Evolutionary conservation across 2,113 vertebrate genomes (phyloP), one percentile per base, ranked within the genome.

Genomic region (Lampris megalopsis): DNA sequence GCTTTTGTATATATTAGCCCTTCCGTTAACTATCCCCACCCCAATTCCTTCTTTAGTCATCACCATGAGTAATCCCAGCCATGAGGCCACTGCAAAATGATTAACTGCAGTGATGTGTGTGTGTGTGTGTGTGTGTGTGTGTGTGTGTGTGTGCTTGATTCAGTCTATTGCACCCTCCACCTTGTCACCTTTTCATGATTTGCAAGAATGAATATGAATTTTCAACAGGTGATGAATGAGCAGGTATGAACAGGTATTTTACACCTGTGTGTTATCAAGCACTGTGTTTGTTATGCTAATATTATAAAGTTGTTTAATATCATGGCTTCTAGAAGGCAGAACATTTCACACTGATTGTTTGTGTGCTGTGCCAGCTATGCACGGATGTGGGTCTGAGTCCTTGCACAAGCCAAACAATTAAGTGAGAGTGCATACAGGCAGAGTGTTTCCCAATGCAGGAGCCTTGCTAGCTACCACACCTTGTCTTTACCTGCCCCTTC

Each of bases 401-500:
- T 88, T 82, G 62, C n/a, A 35, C 73, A 88, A 87, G 63, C 62
- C 7, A 52, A 6, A 65, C 5, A 3, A 73, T 87, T 57, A 75
- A 38, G 66, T 60, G 62, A 86, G 77, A 71, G 76, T 71, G 47
- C 76, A 49, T 57, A 60, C 70, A 79, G 79, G 84, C 24, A 24
- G 24, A 24, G 24, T 24, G 24, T 24, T 24, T 24, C 24, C 24
- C 24, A 24, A 24, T 24, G 24, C 24, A 24, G 24, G 24, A 24
- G 24, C 24, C 24, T 24, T 24, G 64, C 35, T 8, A 5, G 63
- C 85, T 58, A 50, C 84, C 89, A 92, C 92, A 94, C 93, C 92
- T 91, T 69, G 35, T 62, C 77, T 77, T 56, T 36, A 42, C 74
- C 69, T 47, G 62, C 80, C 67, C 71, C 68, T 24, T 37, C 73